Conservation (phyloP, 2,797 vertebrate genomes). For the Poliocrania exsul region DNA sequence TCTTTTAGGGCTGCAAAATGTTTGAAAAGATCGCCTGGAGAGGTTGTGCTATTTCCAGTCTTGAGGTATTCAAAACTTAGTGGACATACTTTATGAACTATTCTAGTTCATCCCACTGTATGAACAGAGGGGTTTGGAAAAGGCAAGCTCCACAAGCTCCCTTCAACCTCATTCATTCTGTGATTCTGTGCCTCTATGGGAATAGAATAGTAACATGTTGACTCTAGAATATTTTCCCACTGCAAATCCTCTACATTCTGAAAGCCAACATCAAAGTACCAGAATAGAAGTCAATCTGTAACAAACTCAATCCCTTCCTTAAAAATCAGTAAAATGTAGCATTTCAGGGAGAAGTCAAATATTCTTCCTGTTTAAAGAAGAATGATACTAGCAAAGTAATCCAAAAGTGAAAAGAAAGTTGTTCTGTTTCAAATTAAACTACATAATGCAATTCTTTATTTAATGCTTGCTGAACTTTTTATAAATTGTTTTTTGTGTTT, state of each 20-base stretch:
- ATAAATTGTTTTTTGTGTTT: background rate
- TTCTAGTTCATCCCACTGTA: background rate
- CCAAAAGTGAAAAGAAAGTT: background rate
- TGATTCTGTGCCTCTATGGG: background rate
- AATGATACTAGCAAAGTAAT: background rate
- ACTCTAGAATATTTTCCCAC: background rate
- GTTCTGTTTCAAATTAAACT: background rate
- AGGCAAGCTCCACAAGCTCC: background rate
- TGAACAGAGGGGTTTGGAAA: background rate
- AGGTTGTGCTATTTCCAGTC: background rate
- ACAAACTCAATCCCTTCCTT: background rate
- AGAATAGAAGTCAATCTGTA: background rate
- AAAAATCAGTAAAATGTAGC: background rate
- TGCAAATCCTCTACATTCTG: background rate
- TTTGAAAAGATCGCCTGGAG: background rate
- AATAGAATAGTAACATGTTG: background rate
- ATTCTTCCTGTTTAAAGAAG: background rate
- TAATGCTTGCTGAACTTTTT: background rate
- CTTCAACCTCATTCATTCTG: background rate
- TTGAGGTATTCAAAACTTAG: background rate
- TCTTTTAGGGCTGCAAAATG: rapidly evolving
- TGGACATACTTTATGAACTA: background rate
- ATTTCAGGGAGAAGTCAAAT: background rate
- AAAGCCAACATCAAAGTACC: background rate
- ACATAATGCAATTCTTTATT: background rate